Percentiles rank a stretch among this genome's conserved stretches.
phyloP scores from a whole-genome alignment of 2,888 invertebrate genomes.

The Notodonta ziczac region DNA sequence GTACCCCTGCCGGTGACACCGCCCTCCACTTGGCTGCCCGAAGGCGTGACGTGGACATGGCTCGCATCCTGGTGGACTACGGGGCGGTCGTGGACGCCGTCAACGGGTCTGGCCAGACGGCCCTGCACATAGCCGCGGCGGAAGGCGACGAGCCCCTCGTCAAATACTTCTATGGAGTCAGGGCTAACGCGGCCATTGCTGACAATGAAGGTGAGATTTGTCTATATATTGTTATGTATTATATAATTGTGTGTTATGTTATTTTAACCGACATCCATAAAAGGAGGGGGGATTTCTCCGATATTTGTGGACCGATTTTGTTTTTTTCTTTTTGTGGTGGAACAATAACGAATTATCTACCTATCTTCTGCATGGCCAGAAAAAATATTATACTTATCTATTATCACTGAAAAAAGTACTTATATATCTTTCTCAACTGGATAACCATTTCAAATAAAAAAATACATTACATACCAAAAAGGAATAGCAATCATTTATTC shows the following conservation, averaged over 20 bases:
- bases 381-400: too few relatives aligned
- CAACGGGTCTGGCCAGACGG: constrained; percentile 97
- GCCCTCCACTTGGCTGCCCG: constrained; percentile 98
- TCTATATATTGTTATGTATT: neutral
- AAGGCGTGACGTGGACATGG: constrained; percentile 96
- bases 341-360: too few relatives aligned
- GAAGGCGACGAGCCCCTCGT: constrained; percentile 97
- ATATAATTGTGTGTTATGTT: neutral
- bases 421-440: too few relatives aligned
- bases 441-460: too few relatives aligned
- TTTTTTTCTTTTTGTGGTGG: too few relatives aligned
- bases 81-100: constrained; percentile 96
- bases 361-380: too few relatives aligned
- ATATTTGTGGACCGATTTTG: too few relatives aligned
- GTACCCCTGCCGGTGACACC: constrained; percentile 94
- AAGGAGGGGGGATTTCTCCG: too few relatives aligned
- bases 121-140: constrained; percentile 97
- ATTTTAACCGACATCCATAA: too few relatives aligned
- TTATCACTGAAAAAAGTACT: too few relatives aligned
- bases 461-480: too few relatives aligned
- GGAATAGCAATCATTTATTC: neutral
- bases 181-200: constrained; percentile 96
- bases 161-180: constrained; percentile 97
- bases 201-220: constrained; percentile 91
- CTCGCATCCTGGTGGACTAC: constrained; percentile 95